A percentile compares a stretch with the other conserved stretches of the same genome.
Evolutionary conservation across 2,888 invertebrate species (phyloP).

Genomic region (Gymnosoma rotundatum): DNA sequence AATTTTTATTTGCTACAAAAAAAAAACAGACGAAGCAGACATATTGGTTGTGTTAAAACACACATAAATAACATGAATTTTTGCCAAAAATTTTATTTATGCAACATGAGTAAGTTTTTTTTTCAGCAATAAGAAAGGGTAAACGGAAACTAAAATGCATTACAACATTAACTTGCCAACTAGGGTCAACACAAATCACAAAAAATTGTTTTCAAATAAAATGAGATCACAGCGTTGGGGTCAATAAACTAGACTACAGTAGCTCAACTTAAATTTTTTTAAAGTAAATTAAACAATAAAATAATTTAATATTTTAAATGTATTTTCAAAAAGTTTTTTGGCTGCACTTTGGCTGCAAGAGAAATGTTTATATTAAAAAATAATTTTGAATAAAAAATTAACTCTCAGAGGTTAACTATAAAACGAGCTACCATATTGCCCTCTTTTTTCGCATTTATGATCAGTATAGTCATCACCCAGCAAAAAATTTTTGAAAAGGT

Average conservation of each 20-base stretch:
- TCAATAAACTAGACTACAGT: slow-evolving; percentile 42
- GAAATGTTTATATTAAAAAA: no score
- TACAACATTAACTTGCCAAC: slow-evolving; percentile 66
- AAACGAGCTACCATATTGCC: no score
- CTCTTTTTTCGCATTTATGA: no score
- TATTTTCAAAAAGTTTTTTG: no score
- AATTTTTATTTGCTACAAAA: background rate
- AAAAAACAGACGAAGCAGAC: slow-evolving; percentile 36
- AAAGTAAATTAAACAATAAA: background rate
- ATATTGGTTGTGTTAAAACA: slow-evolving; percentile 52
- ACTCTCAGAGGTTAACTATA: no score
- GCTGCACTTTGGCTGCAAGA: background rate
- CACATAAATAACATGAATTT: slow-evolving; percentile 64
- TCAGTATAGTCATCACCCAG: no score
- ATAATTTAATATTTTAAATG: no score
- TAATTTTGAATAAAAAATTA: no score
- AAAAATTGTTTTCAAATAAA: slow-evolving; percentile 15
- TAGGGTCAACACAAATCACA: slow-evolving; percentile 68
- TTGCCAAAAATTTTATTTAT: slow-evolving; percentile 53
- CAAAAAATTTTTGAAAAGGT: no score
- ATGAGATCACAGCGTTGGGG: background rate
- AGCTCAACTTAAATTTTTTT: background rate
- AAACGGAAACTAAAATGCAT: slow-evolving; percentile 41
- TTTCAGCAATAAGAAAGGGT: background rate
- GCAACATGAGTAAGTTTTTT: background rate